A percentile compares a stretch with the other conserved stretches of the same genome.
Evolutionary conservation across 1,140 invertebrate species (phyloP).

Genomic region (Rhopalosiphum maidis): DNA sequence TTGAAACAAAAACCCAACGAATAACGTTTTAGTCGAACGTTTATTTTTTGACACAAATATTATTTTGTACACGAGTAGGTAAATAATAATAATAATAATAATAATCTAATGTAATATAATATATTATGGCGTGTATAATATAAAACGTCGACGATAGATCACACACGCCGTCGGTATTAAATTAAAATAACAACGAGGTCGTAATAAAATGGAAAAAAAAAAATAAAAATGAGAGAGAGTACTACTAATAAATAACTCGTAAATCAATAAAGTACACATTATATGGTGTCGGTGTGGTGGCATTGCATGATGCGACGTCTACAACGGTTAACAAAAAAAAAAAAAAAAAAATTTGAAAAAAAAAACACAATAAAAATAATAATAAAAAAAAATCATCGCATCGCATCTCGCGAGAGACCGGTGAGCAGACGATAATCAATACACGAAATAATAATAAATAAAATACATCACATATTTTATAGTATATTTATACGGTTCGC

Average conservation of each 20-base stretch:
- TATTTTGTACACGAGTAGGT: slow-evolving; percentile 39
- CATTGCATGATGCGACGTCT: background rate
- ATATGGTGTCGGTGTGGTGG: background rate
- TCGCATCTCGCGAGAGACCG: background rate
- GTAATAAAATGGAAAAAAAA: slow-evolving; percentile 18
- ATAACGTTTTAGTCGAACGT: slow-evolving; percentile 1
- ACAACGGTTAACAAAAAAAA: slow-evolving; percentile 2
- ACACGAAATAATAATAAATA: background rate
- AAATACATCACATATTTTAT: background rate
- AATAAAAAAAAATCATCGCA: background rate
- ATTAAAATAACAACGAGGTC: slow-evolving; percentile 39
- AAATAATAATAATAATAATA: slow-evolving; percentile 42
- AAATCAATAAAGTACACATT: background rate
- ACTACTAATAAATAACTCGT: slow-evolving; percentile 32
- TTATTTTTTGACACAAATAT: slow-evolving; percentile 38
- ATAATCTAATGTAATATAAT: slow-evolving; percentile 25
- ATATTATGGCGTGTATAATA: background rate
- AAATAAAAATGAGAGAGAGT: background rate
- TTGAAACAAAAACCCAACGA: background rate
- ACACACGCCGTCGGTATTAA: slow-evolving; percentile 16
- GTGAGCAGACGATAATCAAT: background rate
- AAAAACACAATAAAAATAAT: background rate
- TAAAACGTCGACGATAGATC: slow-evolving; percentile 5
- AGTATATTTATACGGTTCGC: background rate
- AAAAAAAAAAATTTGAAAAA: background rate